Conservation (phyloP, 2,888 invertebrate genomes). For the Protodeltote pygarga region DNA sequence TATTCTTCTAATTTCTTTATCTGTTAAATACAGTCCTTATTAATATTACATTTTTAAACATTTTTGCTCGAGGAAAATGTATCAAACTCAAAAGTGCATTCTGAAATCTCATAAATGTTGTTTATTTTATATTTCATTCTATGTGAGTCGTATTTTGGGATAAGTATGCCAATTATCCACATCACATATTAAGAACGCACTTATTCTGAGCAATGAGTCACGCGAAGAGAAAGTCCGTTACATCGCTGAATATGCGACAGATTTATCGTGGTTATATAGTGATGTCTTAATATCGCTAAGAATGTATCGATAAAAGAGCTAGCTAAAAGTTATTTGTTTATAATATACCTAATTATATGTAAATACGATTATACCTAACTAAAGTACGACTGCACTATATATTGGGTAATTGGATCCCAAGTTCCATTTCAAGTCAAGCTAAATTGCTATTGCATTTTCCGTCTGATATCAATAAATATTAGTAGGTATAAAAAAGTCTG, state of each 20-base stretch:
- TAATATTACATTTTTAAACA: background rate
- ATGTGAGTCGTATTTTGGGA: constrained; percentile 70
- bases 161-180: constrained; percentile 84
- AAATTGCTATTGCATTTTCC: too few species aligned
- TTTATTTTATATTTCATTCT: constrained; percentile 10
- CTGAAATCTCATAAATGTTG: background rate
- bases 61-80: too few species aligned
- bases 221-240: constrained; percentile 84
- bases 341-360: too few species aligned
- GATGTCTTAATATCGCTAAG: constrained; percentile 45
- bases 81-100: background rate
- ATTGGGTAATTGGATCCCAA: too few species aligned
- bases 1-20: too few species aligned
- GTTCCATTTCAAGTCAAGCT: too few species aligned
- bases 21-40: too few species aligned
- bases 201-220: constrained; percentile 85
- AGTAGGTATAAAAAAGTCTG: too few species aligned
- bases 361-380: too few species aligned
- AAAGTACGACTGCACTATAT: too few species aligned
- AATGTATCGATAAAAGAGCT: constrained; percentile 49
- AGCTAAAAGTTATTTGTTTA: too few species aligned
- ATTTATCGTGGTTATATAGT: constrained; percentile 81
- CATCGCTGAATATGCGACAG: constrained; percentile 87
- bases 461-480: too few species aligned
- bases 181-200: constrained; percentile 81